Percentiles rank a stretch among this genome's conserved stretches.
phyloP scores from a whole-genome alignment of 2,113 vertebrate species.

The Gasterosteus nipponicus region DNA sequence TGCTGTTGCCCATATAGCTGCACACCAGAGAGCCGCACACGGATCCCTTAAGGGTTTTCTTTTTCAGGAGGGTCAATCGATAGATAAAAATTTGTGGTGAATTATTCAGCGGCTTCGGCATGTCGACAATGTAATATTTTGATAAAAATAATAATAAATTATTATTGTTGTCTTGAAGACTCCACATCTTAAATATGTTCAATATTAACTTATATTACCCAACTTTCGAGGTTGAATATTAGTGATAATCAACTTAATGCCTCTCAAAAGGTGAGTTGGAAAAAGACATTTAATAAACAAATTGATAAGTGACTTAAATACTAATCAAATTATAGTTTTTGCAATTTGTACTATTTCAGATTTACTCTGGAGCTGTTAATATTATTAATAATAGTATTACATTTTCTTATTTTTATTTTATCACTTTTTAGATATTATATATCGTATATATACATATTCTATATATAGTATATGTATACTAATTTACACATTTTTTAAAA shows the following conservation, averaged over 20 bases:
- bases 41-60: slow-evolving; percentile 21
- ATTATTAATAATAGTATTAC: neutral
- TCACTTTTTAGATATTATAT: neutral
- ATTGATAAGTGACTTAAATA: neutral
- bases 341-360: neutral
- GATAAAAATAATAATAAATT: slow-evolving; percentile 7
- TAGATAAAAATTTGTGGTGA: slow-evolving; percentile 53
- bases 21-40: slow-evolving; percentile 29
- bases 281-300: neutral
- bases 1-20: slow-evolving; percentile 55
- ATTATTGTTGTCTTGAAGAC: neutral
- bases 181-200: neutral
- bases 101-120: slow-evolving; percentile 44
- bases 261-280: neutral
- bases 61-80: slow-evolving; percentile 34
- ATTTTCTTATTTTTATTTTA: neutral
- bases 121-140: neutral
- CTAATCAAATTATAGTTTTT: neutral
- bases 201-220: neutral
- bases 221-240: neutral
- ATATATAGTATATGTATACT: neutral
- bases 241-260: neutral
- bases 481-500: neutral
- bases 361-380: neutral
- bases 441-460: neutral